Conservation (phyloP, 2,113 vertebrate species). For the Eclectus roratus region DNA sequence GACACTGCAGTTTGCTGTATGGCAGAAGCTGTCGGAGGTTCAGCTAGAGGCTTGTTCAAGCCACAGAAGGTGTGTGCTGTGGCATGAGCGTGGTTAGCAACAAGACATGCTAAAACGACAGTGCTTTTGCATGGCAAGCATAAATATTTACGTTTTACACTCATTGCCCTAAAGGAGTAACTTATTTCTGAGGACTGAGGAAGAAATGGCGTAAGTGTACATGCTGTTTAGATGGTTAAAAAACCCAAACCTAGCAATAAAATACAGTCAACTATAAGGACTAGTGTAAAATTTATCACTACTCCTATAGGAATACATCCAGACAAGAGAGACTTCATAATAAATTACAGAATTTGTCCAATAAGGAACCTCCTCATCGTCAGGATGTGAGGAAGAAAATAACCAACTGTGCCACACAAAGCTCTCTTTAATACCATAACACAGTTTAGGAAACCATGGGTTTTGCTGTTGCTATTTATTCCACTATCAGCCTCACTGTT, state of each 20-base stretch:
- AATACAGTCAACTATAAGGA: accelerated
- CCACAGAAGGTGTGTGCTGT: not conserved
- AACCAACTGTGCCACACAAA: accelerated
- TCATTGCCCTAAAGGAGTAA: not conserved
- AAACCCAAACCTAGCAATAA: not conserved
- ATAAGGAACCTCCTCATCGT: not conserved
- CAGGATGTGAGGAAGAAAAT: not conserved
- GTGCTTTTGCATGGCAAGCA: not conserved
- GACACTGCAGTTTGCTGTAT: not conserved
- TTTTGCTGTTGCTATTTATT: not conserved
- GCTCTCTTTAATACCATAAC: not conserved
- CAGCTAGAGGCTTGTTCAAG: not conserved
- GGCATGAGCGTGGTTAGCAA: not conserved
- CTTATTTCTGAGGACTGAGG: not conserved
- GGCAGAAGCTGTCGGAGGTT: not conserved
- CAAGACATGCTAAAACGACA: not conserved
- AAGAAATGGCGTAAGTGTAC: accelerated
- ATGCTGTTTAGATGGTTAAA: accelerated
- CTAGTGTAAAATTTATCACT: not conserved
- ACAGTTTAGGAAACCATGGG: not conserved
- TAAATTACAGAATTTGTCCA: not conserved
- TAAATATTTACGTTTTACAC: not conserved
- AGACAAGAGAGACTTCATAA: not conserved
- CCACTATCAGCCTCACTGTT: not conserved
- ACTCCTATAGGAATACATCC: not conserved